Evolutionary conservation across 2,797 vertebrate species (phyloP), one percentile per base, ranked within the genome.

Genomic region (Graptemys geographica): DNA sequence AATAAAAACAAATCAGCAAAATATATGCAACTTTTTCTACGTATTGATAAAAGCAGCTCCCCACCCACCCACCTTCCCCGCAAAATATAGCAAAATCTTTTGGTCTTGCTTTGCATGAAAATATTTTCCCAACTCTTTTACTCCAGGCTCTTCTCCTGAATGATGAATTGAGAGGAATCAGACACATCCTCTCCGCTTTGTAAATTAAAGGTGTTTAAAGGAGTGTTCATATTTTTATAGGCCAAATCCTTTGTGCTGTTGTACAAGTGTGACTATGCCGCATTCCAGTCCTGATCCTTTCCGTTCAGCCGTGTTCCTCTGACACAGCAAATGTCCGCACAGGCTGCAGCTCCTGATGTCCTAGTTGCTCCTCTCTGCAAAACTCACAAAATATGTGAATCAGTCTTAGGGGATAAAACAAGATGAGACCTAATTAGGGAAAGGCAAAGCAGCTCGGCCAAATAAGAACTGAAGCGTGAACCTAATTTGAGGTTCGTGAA

Each of bases 361-460:
- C 91, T 57, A 95, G 55, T 92, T 94, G 92, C 74, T 92, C 80
- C 1, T 0, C 80, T 87, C 94, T 52, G 9, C 10, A 7, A 93
- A 41, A 62, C 0, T 0, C 72, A 37, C 93, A 87, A 69, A 69
- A 19, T 51, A 11, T 49, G 6, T 69, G 90, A 92, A 81, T 89
- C 85, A 25, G 5, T 72, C 31, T 15, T 1, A 84, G 80, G 81
- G 25, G 90, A 93, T 96, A 28, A 59, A 95, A 92, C 62, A 96
- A 27, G 28, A 19, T 2, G 0, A 5, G 8, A 53, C 41, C 76
- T 90, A 62, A 89, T 69, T 90, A 41, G 72, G 90, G 83, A 53
- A 78, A 33, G 72, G 81, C 31, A 90, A 92, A 78, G 33, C 53
- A 81, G 59, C 90, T 25, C 90, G 79, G 81, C 47, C 52, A 53